These are phyloP conservation scores for Euglossa dilemma DNA, from an alignment of 1,140 invertebrate genomes.

Conservation along the genomic window DNA sequence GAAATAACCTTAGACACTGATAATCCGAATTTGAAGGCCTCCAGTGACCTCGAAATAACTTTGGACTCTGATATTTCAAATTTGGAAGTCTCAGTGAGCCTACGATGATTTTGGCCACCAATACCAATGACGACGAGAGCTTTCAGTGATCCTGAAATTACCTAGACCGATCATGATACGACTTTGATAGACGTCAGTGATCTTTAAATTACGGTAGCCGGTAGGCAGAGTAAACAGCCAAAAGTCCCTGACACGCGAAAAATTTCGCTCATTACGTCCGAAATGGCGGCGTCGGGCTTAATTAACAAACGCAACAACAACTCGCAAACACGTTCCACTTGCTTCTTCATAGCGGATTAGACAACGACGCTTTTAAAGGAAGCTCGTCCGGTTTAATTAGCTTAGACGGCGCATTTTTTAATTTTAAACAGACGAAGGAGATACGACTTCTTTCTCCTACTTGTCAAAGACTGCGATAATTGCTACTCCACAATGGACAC, in stretches of 20 bases:
- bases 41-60: too few relatives aligned
- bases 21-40: too few relatives aligned
- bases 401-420: constrained; percentile 1
- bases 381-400: constrained; percentile 19
- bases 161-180: too few relatives aligned
- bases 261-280: background rate
- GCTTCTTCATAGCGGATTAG: background rate
- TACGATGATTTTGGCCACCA: too few relatives aligned
- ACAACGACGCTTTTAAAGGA: background rate
- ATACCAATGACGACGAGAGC: too few relatives aligned
- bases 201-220: too few relatives aligned
- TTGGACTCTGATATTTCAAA: too few relatives aligned
- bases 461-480: background rate
- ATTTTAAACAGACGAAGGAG: background rate
- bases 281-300: background rate
- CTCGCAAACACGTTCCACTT: background rate
- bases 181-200: too few relatives aligned
- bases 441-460: background rate
- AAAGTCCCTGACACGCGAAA: constrained; percentile 1
- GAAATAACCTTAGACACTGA: too few relatives aligned
- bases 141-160: too few relatives aligned
- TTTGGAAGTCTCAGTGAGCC: too few relatives aligned
- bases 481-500: too few relatives aligned
- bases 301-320: constrained; percentile 20
- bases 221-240: background rate